Evolutionary conservation across 2,113 vertebrate genomes (phyloP).

Genomic region (Penelope pileata): DNA sequence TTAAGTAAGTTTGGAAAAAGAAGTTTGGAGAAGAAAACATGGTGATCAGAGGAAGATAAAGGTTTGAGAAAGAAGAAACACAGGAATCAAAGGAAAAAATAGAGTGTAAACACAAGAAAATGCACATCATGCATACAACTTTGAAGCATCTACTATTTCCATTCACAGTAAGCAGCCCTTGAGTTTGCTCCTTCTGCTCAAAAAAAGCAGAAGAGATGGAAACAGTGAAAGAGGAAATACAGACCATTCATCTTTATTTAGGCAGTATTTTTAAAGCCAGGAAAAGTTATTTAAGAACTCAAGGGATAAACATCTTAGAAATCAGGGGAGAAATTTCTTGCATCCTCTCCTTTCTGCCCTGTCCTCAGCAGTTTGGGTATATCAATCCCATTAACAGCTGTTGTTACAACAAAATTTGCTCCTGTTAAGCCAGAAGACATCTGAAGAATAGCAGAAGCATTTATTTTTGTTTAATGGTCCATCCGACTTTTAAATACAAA

Average conservation of each 20-base stretch:
- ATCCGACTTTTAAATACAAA: background rate
- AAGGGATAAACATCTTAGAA: background rate
- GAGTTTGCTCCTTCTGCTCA: background rate
- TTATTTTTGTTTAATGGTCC: background rate
- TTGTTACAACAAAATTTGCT: background rate
- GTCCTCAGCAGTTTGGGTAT: fast-evolving
- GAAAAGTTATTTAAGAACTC: background rate
- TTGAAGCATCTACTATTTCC: background rate
- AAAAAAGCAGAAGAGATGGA: conserved; percentile 11
- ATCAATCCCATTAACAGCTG: background rate
- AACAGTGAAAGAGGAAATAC: background rate
- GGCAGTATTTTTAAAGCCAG: background rate
- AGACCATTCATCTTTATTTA: background rate
- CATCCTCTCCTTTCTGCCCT: background rate
- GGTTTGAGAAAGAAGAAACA: background rate
- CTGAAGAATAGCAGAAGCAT: background rate
- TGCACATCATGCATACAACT: background rate
- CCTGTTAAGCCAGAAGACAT: background rate
- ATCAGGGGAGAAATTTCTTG: background rate
- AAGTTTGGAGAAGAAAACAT: background rate
- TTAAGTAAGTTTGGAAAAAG: background rate
- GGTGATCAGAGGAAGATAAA: background rate
- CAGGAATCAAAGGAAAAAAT: background rate
- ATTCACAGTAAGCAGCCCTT: background rate
- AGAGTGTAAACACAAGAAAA: background rate